Conservation (phyloP, 2,797 vertebrate species). For the Sphaeramia orbicularis region DNA sequence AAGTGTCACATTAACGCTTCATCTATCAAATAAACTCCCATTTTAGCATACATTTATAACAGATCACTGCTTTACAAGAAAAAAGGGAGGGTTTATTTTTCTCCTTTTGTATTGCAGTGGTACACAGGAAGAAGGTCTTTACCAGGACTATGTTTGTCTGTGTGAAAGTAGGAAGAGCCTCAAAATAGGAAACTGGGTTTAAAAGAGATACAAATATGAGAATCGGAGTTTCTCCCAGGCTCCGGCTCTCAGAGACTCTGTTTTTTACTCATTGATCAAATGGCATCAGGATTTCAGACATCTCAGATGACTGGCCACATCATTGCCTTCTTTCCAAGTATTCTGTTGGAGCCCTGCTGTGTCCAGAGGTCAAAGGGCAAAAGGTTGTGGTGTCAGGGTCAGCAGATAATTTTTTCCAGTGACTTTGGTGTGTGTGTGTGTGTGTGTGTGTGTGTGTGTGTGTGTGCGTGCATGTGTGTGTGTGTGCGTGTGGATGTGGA, state of each 20-base stretch:
- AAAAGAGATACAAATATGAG: slow-evolving; percentile 26
- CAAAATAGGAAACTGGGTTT: slow-evolving; percentile 22
- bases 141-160: slow-evolving; percentile 7
- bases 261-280: slow-evolving; percentile 17
- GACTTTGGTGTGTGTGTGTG: slow-evolving; percentile 17
- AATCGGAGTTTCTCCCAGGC: slow-evolving; percentile 9
- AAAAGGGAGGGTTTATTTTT: slow-evolving; percentile 12
- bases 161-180: slow-evolving; percentile 10
- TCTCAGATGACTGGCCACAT: not conserved
- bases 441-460: slow-evolving; percentile 24
- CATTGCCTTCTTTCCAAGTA: slow-evolving; percentile 21
- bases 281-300: slow-evolving; percentile 7
- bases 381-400: slow-evolving; percentile 60
- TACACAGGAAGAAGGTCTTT: slow-evolving; percentile 57
- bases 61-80: not conserved
- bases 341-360: slow-evolving; percentile 45
- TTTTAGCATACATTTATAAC: slow-evolving; percentile 5
- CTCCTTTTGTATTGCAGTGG: slow-evolving; percentile 19
- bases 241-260: not conserved
- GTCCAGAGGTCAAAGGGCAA: slow-evolving; percentile 56
- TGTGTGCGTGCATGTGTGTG: slow-evolving; percentile 30
- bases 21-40: slow-evolving; percentile 41
- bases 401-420: slow-evolving; percentile 54
- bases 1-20: slow-evolving; percentile 58
- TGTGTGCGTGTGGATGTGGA: not conserved